Conservation (phyloP, 2,797 vertebrate species). For the Sebastes iracundus region DNA sequence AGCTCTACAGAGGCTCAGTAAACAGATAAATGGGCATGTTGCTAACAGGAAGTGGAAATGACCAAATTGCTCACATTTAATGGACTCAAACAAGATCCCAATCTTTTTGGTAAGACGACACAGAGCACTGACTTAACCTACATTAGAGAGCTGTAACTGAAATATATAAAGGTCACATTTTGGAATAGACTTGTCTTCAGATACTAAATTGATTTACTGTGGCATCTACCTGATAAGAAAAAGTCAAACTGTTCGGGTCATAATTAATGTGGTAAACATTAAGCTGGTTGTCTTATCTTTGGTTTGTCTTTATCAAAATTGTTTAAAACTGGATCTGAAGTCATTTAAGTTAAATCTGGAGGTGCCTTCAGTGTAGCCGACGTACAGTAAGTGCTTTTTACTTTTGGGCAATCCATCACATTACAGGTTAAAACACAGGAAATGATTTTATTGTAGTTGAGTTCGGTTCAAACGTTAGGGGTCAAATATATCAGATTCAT, state of each 20-base stretch:
- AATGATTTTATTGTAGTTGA: background rate
- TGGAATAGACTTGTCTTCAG: background rate
- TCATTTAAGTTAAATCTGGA: background rate
- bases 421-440: background rate
- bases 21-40: constrained; percentile 18
- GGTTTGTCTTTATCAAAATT: constrained; percentile 22
- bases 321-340: background rate
- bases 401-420: background rate
- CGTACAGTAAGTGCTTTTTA: background rate
- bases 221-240: background rate
- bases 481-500: background rate
- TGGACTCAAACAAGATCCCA: background rate
- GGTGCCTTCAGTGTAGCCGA: background rate
- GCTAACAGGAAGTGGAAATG: constrained; percentile 9
- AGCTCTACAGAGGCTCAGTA: background rate
- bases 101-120: background rate
- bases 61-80: background rate
- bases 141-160: background rate
- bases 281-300: constrained; percentile 16
- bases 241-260: background rate
- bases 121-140: background rate
- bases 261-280: background rate
- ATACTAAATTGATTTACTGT: background rate
- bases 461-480: background rate
- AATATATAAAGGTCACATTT: background rate